Percentiles rank a stretch among this genome's conserved stretches.
These are phyloP conservation scores for Torymus auratus DNA, from an alignment of 2,888 invertebrate genomes.

Conservation along the genomic window DNA sequence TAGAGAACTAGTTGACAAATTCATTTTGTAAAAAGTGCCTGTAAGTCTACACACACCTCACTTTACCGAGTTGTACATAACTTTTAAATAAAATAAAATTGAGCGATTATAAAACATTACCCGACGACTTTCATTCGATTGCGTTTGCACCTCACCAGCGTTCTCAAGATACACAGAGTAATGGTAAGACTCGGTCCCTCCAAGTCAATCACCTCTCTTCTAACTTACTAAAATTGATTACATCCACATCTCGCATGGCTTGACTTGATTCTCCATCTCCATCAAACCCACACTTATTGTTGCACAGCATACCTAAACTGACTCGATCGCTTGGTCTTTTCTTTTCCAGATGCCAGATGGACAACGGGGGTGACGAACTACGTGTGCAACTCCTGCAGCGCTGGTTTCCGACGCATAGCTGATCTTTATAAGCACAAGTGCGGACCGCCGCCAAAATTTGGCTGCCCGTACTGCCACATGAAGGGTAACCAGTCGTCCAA, in stretches of 20 bases:
- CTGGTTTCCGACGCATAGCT: slow-evolving; percentile 61
- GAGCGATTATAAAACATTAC: slow-evolving; percentile 2
- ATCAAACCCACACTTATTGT: not conserved
- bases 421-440: slow-evolving; percentile 75
- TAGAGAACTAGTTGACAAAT: too few relatives aligned
- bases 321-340: too few relatives aligned
- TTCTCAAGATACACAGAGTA: too few relatives aligned
- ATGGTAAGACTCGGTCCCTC: too few relatives aligned
- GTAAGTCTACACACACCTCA: too few relatives aligned
- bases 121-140: too few relatives aligned
- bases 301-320: too few relatives aligned
- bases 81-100: slow-evolving; percentile 14
- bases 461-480: slow-evolving; percentile 75
- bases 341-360: slow-evolving; percentile 62
- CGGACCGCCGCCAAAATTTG: slow-evolving; percentile 74
- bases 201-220: not conserved
- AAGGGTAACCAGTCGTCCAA: slow-evolving; percentile 75
- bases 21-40: too few relatives aligned
- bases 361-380: slow-evolving; percentile 57
- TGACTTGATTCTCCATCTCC: not conserved
- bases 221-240: not conserved
- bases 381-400: slow-evolving; percentile 45
- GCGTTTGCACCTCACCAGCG: too few relatives aligned
- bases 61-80: not conserved
- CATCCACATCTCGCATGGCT: not conserved